A percentile compares a stretch with the other conserved stretches of the same genome.
These are phyloP conservation scores for Mnemiopsis leidyi DNA, from an alignment of 37 sponge, comb jelly and placozoan genomes.

Conservation along the genomic window DNA sequence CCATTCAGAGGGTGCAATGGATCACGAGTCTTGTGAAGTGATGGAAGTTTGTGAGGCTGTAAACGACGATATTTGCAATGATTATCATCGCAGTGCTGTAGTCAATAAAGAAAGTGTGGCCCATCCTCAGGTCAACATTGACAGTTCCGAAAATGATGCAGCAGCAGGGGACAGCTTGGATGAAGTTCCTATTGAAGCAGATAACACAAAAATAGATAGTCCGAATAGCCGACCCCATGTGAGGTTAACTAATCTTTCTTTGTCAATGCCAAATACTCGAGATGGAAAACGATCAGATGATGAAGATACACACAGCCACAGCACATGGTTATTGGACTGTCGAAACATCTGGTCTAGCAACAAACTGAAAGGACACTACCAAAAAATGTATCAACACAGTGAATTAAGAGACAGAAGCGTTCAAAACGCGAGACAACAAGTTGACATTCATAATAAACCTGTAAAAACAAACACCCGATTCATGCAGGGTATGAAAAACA, in stretches of 20 bases:
- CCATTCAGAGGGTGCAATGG: background rate
- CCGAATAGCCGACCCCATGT: background rate
- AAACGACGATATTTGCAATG: background rate
- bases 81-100: background rate
- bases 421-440: background rate
- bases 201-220: background rate
- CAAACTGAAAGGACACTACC: background rate
- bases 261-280: slow-evolving; percentile 11
- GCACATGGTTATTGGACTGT: background rate
- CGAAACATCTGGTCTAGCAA: background rate
- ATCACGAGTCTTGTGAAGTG: background rate
- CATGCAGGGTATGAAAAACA: slow-evolving; percentile 1
- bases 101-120: background rate
- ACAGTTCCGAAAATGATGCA: background rate
- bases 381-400: background rate
- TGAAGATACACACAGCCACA: background rate
- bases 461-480: background rate
- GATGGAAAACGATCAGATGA: background rate
- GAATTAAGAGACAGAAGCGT: background rate
- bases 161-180: background rate
- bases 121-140: background rate
- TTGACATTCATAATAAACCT: background rate
- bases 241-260: background rate
- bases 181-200: background rate
- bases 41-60: background rate